phyloP scores from a whole-genome alignment of 2,113 vertebrate species.

The Campylomormyrus numenius region DNA sequence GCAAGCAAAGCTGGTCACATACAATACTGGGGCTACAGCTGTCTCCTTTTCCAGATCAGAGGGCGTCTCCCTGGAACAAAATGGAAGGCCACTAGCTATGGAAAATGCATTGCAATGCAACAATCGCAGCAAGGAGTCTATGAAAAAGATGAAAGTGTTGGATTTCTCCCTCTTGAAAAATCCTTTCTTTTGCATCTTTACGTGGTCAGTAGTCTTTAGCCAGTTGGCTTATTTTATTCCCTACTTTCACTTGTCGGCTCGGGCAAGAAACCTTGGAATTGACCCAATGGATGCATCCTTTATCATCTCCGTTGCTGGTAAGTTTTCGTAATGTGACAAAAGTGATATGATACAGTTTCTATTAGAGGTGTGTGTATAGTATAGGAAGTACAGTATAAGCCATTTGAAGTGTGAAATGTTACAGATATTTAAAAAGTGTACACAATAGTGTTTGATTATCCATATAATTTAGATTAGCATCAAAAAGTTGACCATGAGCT shows the following conservation, averaged over 20 bases:
- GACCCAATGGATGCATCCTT: slow-evolving; percentile 81
- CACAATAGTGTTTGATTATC: neutral
- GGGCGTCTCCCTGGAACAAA: slow-evolving; percentile 42
- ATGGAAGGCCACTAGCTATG: slow-evolving; percentile 41
- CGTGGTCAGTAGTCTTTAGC: slow-evolving; percentile 84
- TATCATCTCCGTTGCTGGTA: slow-evolving; percentile 81
- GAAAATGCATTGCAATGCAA: slow-evolving; percentile 35
- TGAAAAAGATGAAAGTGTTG: slow-evolving; percentile 50
- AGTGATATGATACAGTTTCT: neutral
- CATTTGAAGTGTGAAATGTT: neutral
- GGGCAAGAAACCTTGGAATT: slow-evolving; percentile 75
- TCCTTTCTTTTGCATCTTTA: slow-evolving; percentile 83
- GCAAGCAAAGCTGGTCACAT: slow-evolving; percentile 33
- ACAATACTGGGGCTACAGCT: slow-evolving; percentile 30
- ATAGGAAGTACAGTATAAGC: neutral
- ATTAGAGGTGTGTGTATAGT: neutral
- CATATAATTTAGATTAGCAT: neutral
- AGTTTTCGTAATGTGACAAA: slow-evolving; percentile 37
- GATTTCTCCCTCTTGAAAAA: slow-evolving; percentile 76
- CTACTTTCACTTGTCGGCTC: slow-evolving; percentile 79
- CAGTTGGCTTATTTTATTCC: slow-evolving; percentile 86
- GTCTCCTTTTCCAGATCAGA: slow-evolving; percentile 26
- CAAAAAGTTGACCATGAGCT: neutral
- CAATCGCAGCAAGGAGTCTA: slow-evolving; percentile 28
- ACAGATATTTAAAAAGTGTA: neutral